Percentiles rank a stretch among this genome's conserved stretches.
phyloP scores from a whole-genome alignment of 2,888 invertebrate genomes.

The Gisinianus flammeolus region DNA sequence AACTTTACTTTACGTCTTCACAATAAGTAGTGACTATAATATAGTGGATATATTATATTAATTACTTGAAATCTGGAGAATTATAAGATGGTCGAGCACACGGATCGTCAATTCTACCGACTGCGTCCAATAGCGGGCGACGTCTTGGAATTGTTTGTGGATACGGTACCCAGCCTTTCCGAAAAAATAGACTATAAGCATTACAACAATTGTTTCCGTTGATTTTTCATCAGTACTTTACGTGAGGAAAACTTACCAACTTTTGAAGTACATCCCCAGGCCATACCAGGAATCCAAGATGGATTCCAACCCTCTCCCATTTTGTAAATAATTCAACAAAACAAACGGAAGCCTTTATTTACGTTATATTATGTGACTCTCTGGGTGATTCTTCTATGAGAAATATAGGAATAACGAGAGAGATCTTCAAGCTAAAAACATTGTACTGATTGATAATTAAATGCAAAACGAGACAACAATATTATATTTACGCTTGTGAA shows the following conservation, averaged over 20 bases:
- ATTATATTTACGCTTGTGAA: too few species aligned
- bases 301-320: constrained; percentile 43
- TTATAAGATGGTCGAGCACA: constrained; percentile 52
- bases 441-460: too few species aligned
- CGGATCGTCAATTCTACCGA: constrained; percentile 55
- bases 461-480: too few species aligned
- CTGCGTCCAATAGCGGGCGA: constrained; percentile 53
- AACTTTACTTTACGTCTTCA: background rate
- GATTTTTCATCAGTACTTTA: background rate
- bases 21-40: too few species aligned
- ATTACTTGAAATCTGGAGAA: constrained; percentile 50
- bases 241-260: background rate
- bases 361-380: too few species aligned
- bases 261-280: constrained; percentile 49
- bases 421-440: too few species aligned
- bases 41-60: background rate
- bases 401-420: too few species aligned
- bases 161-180: constrained; percentile 51
- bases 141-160: constrained; percentile 51
- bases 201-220: too few species aligned
- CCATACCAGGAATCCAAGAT: constrained; percentile 31
- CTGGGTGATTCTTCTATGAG: too few species aligned
- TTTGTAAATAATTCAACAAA: too few species aligned
- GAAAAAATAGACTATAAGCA: too few species aligned
- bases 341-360: too few species aligned